These are phyloP conservation scores for Hemicrepidius hirtus DNA, from an alignment of 2,888 invertebrate species.

Conservation along the genomic window DNA sequence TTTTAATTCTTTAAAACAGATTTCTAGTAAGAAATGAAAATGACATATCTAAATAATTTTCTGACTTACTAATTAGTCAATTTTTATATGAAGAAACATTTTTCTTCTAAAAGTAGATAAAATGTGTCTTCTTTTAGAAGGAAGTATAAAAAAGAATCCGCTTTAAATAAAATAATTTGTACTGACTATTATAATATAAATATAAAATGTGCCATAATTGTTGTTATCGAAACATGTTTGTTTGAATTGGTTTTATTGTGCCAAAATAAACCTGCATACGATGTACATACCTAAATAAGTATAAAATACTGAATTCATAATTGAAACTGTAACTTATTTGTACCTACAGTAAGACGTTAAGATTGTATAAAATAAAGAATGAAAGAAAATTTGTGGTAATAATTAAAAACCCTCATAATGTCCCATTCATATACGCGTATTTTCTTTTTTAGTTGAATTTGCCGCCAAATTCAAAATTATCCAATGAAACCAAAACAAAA, in stretches of 20 bases:
- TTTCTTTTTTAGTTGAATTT: too few species aligned
- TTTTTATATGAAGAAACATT: conserved; percentile 17
- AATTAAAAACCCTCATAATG: neutral
- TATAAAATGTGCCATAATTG: conserved; percentile 46
- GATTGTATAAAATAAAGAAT: conserved; percentile 44
- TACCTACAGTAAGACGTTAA: conserved; percentile 44
- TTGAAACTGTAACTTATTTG: conserved; percentile 46
- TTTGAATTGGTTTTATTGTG: conserved; percentile 39
- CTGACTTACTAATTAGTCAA: conserved; percentile 11
- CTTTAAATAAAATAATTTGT: conserved; percentile 29
- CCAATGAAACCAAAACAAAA: too few species aligned
- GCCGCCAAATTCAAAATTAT: too few species aligned
- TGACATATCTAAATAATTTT: conserved; percentile 36
- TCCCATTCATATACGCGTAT: too few species aligned
- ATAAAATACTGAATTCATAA: conserved; percentile 30
- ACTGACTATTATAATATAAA: conserved; percentile 40
- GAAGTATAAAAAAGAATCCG: conserved; percentile 1
- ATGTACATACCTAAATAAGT: conserved; percentile 42
- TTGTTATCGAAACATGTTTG: conserved; percentile 43
- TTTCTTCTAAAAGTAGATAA: conserved; percentile 1
- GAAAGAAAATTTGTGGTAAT: neutral
- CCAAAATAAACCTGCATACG: conserved; percentile 29
- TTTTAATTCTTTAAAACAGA: too few species aligned
- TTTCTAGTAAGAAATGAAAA: conserved; percentile 18
- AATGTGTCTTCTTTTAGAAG: neutral